These are phyloP conservation scores for Mesorhabditis sp. DNA, from an alignment of 2,888 invertebrate genomes.

Conservation along the genomic window DNA sequence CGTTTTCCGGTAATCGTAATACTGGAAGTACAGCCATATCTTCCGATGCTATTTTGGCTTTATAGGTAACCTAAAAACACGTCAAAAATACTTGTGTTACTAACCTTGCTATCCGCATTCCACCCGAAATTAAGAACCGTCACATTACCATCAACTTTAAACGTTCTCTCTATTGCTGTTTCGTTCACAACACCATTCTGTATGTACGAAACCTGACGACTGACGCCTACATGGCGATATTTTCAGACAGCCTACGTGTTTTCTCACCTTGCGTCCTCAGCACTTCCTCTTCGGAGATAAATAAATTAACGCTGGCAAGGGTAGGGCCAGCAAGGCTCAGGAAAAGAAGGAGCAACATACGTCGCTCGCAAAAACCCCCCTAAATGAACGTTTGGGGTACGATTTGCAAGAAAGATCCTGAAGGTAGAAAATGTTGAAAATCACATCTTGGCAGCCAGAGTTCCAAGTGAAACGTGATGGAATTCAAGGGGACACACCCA, in stretches of 20 bases:
- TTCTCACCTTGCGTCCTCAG: conserved; percentile 52
- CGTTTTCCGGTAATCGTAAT: conserved; percentile 40
- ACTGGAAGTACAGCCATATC: conserved; percentile 55
- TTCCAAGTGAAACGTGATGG: too few relatives aligned
- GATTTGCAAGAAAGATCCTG: too few relatives aligned
- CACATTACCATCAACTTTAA: neutral
- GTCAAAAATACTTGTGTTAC: neutral
- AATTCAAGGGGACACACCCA: too few relatives aligned
- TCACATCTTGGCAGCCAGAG: too few relatives aligned
- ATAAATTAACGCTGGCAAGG: conserved; percentile 43
- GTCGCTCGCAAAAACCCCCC: too few relatives aligned
- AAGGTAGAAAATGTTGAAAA: too few relatives aligned
- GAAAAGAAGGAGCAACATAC: conserved; percentile 6
- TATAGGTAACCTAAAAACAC: conserved; percentile 30
- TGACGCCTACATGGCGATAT: neutral
- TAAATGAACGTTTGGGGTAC: too few relatives aligned
- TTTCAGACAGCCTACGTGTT: neutral
- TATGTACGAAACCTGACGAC: neutral
- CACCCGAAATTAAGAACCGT: neutral
- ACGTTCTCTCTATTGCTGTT: neutral
- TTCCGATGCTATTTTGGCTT: conserved; percentile 42
- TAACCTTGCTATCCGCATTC: neutral
- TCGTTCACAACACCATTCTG: neutral
- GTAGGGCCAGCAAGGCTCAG: neutral
- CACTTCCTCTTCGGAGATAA: conserved; percentile 53